A percentile compares a stretch with the other conserved stretches of the same genome.
Evolutionary conservation across 53 echinoderm and acorn worm species (phyloP).

Genomic region (Henricia sp.): DNA sequence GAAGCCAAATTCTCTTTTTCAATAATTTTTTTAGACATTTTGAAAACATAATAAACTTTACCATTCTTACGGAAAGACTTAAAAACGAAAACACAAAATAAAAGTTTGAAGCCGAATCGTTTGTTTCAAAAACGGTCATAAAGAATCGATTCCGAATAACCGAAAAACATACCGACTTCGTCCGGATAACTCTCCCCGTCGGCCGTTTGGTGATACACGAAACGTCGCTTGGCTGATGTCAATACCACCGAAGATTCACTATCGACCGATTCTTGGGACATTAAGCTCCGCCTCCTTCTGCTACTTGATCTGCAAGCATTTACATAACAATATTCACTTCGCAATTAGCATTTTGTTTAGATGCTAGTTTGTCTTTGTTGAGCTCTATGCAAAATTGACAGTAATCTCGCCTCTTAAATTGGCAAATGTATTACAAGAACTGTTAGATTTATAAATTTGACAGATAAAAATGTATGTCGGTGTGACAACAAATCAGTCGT

Average conservation of each 20-base stretch:
- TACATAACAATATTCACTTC: not conserved
- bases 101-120: not conserved
- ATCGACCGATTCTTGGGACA: constrained; percentile 55
- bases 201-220: constrained; percentile 74
- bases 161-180: constrained; percentile 75
- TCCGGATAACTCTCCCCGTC: constrained; percentile 83
- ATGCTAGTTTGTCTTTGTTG: no score
- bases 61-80: not conserved
- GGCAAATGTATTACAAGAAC: no score
- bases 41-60: not conserved
- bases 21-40: no score
- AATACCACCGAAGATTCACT: constrained; percentile 35
- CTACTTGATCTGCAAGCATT: constrained; percentile 9
- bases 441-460: no score
- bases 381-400: no score
- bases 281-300: constrained; percentile 43
- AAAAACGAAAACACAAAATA: not conserved
- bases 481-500: no score
- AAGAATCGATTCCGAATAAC: constrained; percentile 3
- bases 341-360: no score
- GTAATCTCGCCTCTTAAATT: no score
- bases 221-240: constrained; percentile 53
- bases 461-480: no score
- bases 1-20: no score
- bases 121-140: not conserved